phyloP scores from a whole-genome alignment of 2,888 invertebrate genomes.

The Steinernema scapterisci region DNA sequence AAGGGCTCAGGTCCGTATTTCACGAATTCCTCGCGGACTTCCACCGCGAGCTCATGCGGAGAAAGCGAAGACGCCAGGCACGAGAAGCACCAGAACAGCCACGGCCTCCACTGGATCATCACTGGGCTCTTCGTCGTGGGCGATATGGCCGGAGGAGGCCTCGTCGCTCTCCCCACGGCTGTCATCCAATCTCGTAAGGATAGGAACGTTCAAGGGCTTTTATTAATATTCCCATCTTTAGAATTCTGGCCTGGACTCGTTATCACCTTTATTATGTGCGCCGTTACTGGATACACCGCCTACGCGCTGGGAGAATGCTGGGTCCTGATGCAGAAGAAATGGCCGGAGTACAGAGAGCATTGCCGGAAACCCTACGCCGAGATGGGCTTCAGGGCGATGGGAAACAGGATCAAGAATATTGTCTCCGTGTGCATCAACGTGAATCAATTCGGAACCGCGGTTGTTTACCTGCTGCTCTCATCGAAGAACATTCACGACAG shows the following conservation, averaged over 20 bases:
- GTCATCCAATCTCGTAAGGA: constrained; percentile 59
- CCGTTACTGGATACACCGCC: constrained; percentile 58
- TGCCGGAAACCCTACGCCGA: constrained; percentile 65
- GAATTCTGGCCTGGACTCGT: constrained; percentile 56
- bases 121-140: constrained; percentile 63
- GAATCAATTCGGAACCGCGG: constrained; percentile 63
- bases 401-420: constrained; percentile 44
- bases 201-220: neutral
- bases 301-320: constrained; percentile 60
- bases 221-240: constrained; percentile 36
- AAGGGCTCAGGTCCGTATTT: constrained; percentile 25
- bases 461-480: constrained; percentile 61
- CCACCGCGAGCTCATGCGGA: neutral
- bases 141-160: constrained; percentile 63
- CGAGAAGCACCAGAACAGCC: constrained; percentile 47
- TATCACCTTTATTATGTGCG: constrained; percentile 52
- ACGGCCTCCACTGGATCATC: constrained; percentile 47
- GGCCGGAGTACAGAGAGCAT: constrained; percentile 60
- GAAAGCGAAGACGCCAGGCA: neutral
- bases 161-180: constrained; percentile 62
- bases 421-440: constrained; percentile 63
- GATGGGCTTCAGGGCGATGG: constrained; percentile 56
- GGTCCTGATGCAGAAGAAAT: constrained; percentile 58
- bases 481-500: constrained; percentile 65
- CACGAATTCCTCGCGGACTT: constrained; percentile 9